Evolutionary conservation across 2,113 vertebrate genomes (phyloP).

Genomic region (Ctenomys sociabilis): DNA sequence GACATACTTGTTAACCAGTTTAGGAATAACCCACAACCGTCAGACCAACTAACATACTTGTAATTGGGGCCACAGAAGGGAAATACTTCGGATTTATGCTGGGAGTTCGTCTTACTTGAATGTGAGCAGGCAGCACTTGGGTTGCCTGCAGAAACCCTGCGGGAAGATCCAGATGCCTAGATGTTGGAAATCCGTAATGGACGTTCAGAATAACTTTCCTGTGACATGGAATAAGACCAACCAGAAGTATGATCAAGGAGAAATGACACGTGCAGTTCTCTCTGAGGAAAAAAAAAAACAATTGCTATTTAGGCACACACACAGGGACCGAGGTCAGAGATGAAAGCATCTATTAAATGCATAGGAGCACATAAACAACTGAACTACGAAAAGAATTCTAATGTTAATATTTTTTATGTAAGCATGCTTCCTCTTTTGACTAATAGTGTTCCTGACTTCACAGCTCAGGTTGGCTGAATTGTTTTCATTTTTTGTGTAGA

Average conservation of each 20-base stretch:
- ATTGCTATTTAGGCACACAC: background rate
- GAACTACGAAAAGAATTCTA: background rate
- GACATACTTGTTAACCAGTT: too few species aligned
- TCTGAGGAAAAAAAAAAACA: background rate
- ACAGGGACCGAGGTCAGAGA: background rate
- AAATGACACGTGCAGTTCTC: background rate
- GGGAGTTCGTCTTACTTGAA: background rate
- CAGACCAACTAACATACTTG: too few species aligned
- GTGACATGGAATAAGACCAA: background rate
- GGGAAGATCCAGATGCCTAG: background rate
- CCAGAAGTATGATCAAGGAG: background rate
- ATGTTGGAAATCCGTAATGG: background rate
- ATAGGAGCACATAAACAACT: background rate
- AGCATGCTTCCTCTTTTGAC: background rate
- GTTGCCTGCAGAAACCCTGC: background rate
- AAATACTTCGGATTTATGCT: background rate
- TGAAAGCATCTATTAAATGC: background rate
- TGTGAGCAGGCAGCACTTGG: background rate
- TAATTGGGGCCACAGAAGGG: background rate
- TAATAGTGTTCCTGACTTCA: background rate
- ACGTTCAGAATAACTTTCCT: background rate
- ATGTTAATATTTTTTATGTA: background rate
- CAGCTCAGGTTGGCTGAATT: background rate
- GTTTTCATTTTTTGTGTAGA: background rate
- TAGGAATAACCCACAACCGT: too few species aligned